Conservation (phyloP, 2,888 invertebrate genomes). For the Andrena praecox region DNA sequence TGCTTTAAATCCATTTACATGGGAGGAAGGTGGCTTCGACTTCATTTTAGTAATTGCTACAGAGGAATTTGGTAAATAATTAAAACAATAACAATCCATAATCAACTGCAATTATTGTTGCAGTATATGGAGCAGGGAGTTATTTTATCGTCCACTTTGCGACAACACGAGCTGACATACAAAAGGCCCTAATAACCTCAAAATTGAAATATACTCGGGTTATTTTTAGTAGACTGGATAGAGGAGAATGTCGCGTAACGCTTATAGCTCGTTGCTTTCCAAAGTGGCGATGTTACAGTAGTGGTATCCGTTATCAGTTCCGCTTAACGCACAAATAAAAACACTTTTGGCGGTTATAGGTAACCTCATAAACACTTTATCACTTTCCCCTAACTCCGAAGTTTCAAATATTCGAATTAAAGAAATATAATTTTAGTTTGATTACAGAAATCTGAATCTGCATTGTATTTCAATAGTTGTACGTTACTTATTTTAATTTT, state of each 20-base stretch:
- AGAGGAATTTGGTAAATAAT: too few species aligned
- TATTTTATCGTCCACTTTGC: background rate
- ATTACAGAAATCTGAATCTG: background rate
- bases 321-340: conserved; percentile 4
- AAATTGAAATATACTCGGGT: conserved; percentile 27
- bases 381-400: background rate
- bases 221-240: conserved; percentile 38
- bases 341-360: background rate
- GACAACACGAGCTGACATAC: background rate
- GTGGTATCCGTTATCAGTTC: conserved; percentile 28
- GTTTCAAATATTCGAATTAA: background rate
- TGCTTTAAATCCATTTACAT: too few species aligned
- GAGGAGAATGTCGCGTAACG: conserved; percentile 36
- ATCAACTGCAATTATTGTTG: background rate
- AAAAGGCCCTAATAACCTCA: conserved; percentile 17
- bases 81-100: background rate
- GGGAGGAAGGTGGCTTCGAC: too few species aligned
- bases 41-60: too few species aligned
- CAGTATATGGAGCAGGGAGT: background rate
- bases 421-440: background rate
- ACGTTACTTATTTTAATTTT: too few species aligned
- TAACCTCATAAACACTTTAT: background rate
- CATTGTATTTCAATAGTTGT: background rate
- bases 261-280: conserved; percentile 24
- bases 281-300: conserved; percentile 36